A percentile compares a stretch with the other conserved stretches of the same genome.
phyloP scores from a whole-genome alignment of 30 jellyfish, hydroid and myxozoan genomes.

The Aurelia aurita region DNA sequence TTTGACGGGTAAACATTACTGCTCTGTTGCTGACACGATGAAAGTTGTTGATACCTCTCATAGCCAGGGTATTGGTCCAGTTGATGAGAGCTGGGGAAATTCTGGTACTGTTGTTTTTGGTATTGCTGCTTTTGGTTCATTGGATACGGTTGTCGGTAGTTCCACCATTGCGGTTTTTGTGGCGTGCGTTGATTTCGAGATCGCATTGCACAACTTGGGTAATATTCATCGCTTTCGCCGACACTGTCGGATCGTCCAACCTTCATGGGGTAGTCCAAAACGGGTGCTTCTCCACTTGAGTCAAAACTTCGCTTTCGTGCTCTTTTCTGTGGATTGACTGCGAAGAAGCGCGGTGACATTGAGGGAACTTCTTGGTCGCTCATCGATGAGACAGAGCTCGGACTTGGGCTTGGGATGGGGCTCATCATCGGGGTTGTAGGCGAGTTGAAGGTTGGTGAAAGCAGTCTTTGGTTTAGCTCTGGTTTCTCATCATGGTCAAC shows the following conservation, averaged over 20 bases:
- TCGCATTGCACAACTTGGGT: slow-evolving; percentile 33
- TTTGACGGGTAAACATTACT: not conserved
- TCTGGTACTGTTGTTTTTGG: not conserved
- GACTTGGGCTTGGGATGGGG: slow-evolving; percentile 72
- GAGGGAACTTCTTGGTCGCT: slow-evolving; percentile 78
- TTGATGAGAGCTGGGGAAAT: not conserved
- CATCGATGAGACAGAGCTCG: slow-evolving; percentile 61
- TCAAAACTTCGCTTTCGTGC: slow-evolving; percentile 57
- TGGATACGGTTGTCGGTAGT: not conserved
- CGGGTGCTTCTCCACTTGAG: slow-evolving; percentile 41
- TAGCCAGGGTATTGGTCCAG: not conserved
- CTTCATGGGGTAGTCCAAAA: slow-evolving; percentile 34
- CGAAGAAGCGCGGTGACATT: slow-evolving; percentile 65
- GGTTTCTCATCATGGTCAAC: slow-evolving; percentile 20
- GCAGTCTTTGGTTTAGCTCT: not conserved
- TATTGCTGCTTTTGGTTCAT: not conserved
- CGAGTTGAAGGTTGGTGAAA: slow-evolving; percentile 10
- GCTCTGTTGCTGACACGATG: not conserved
- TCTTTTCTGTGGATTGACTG: slow-evolving; percentile 36
- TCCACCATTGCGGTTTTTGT: not conserved
- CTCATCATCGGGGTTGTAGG: slow-evolving; percentile 56
- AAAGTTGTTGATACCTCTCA: not conserved
- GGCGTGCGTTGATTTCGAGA: not conserved
- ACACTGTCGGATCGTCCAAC: slow-evolving; percentile 68
- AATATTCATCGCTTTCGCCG: slow-evolving; percentile 65